These are phyloP conservation scores for Hoplostethus mediterraneus DNA, from an alignment of 2,797 vertebrate species.

Conservation along the genomic window DNA sequence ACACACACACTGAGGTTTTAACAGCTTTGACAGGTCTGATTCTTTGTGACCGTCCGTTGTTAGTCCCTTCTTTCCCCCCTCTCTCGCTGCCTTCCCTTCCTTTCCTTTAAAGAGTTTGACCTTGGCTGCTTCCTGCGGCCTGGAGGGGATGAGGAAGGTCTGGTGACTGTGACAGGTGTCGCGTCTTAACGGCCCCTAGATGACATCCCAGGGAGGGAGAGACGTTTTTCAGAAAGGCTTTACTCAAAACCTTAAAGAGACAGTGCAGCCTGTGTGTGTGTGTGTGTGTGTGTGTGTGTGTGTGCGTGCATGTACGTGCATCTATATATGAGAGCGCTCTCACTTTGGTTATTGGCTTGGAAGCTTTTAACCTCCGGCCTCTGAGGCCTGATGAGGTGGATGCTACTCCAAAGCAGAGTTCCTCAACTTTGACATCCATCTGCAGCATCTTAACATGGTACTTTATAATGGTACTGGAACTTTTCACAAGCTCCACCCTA, in stretches of 20 bases:
- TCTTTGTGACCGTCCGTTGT: constrained; percentile 67
- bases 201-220: constrained; percentile 75
- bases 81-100: constrained; percentile 36
- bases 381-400: constrained; percentile 77
- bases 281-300: constrained; percentile 7
- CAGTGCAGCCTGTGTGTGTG: constrained; percentile 33
- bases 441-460: constrained; percentile 71
- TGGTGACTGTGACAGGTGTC: constrained; percentile 80
- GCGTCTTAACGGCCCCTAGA: constrained; percentile 70
- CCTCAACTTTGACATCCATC: constrained; percentile 75
- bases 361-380: constrained; percentile 79
- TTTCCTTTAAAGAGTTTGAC: constrained; percentile 79
- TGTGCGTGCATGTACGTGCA: background rate
- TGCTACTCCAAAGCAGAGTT: constrained; percentile 75
- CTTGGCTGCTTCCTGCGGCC: constrained; percentile 74
- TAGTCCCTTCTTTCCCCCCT: constrained; percentile 70
- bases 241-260: constrained; percentile 74
- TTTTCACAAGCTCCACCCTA: no score
- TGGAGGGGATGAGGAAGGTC: constrained; percentile 69
- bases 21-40: constrained; percentile 67
- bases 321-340: constrained; percentile 28
- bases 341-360: constrained; percentile 74
- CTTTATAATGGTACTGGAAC: no score
- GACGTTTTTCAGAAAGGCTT: constrained; percentile 56
- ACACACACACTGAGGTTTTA: constrained; percentile 47